Base-by-base conservation (phyloP, 2,888 invertebrate species). In the Peribatodes rhomboidaria region DNA sequence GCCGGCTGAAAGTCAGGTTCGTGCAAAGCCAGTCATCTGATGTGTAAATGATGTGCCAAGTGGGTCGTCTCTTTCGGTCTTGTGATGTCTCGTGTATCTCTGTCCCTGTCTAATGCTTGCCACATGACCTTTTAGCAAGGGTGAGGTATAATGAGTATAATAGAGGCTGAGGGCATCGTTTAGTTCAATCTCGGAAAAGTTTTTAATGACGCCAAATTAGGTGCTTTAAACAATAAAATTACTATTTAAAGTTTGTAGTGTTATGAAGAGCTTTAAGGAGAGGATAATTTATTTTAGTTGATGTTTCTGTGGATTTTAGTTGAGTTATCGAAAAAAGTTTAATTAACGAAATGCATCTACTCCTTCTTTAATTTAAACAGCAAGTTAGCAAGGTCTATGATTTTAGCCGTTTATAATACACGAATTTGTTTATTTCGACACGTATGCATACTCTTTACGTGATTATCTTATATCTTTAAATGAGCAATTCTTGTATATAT, bases 31-130 rank as follows among this genome's bases (percentile, higher is more conserved):
- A 82, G 84, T 82, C 84, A 86, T 80, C 78, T 87, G 86, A 87
- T 85, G 87, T 88, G 87, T 85, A 85, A 89, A 88, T 86, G 83
- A 87, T 86, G 81, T 85, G 81, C 79, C 72, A 78, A 75, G 72
- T 60, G 41, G 31, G 22, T 35, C 49, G 44, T 67, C 70, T 68
- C 69, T 67, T 50, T 72, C 69, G 39, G 14, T 31, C 69, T 20
- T 42, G 10, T 33, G 9, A 20, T 41, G 11, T 44, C 33, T 59
- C 59, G 50, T 42, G 58, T 72, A 59, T 31, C 27, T 8, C 39
- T 47, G 31, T 75, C 73, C 50, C 57, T 58, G 18, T 72, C 71
- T 50, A 55, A 60, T 60, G 60, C 65, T 61, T 67, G 65, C 49
- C 66, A 72, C 62, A 69, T 68, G 75, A 71, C 75, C 76, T 74